Percentiles rank a stretch among this genome's conserved stretches.
phyloP scores from a whole-genome alignment of 2,113 vertebrate genomes.

The Mirza zaza region DNA sequence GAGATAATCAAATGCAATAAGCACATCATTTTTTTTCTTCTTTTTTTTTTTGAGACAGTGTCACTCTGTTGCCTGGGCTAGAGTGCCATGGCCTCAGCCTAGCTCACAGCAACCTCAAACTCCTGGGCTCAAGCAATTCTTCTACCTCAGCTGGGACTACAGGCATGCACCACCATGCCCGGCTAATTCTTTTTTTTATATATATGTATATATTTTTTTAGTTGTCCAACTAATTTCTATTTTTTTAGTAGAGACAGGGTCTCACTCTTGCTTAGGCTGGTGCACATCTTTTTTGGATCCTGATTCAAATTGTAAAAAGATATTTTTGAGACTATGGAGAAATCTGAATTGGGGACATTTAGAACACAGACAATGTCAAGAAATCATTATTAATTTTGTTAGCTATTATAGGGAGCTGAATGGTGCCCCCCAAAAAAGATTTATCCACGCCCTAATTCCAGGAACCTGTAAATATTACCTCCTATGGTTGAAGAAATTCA shows the following conservation, averaged over 20 bases:
- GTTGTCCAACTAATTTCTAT: no score
- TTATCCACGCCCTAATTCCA: not conserved
- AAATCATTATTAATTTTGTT: not conserved
- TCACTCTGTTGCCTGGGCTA: no score
- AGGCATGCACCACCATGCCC: no score
- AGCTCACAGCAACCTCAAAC: no score
- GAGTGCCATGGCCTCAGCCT: no score
- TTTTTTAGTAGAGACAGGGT: no score
- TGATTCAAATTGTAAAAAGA: constrained; percentile 15
- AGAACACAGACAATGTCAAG: not conserved
- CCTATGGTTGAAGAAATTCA: not conserved
- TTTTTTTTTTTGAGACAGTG: no score
- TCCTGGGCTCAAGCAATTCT: no score
- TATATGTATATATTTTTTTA: no score
- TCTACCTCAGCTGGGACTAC: no score
- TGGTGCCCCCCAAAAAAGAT: not conserved
- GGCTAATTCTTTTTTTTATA: no score
- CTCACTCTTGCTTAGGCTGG: no score
- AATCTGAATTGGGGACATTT: not conserved
- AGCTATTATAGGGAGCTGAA: not conserved
- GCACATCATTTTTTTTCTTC: not conserved
- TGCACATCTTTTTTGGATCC: not conserved
- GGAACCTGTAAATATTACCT: not conserved
- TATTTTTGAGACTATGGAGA: constrained; percentile 39
- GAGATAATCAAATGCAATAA: not conserved